Percentiles rank a stretch among this genome's conserved stretches.
phyloP scores from a whole-genome alignment of 2,113 vertebrate species.

The Zapus hudsonius region DNA sequence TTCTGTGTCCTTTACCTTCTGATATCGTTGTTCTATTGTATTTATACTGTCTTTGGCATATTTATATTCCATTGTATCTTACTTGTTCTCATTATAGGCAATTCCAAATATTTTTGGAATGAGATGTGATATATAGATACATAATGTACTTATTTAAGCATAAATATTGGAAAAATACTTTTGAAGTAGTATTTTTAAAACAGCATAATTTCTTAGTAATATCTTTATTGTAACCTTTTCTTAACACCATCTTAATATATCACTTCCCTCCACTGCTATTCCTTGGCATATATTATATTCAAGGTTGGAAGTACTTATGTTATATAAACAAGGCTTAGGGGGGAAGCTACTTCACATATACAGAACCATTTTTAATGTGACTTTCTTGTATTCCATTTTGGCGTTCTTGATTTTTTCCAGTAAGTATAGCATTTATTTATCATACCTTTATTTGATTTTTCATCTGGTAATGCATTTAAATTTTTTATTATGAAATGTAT shows the following conservation, averaged over 20 bases:
- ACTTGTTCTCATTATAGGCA: not conserved
- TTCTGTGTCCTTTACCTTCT: conserved; percentile 5
- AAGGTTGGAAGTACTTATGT: no score
- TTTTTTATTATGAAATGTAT: not conserved
- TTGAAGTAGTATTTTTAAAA: conserved; percentile 10
- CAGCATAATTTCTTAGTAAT: not conserved
- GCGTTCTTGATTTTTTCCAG: not conserved
- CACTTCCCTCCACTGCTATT: no score
- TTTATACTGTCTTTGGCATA: not conserved
- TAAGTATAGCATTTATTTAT: no score
- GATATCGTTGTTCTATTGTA: not conserved
- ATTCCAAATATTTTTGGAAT: not conserved
- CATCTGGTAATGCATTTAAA: no score
- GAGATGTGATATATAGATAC: not conserved
- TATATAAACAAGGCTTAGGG: not conserved
- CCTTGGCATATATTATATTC: conserved; percentile 30
- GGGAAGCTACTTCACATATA: not conserved
- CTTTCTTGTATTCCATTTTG: not conserved
- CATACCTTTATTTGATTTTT: no score
- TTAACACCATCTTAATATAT: not conserved
- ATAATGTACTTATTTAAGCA: not conserved
- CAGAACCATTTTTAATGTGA: not conserved
- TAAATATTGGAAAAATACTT: not conserved
- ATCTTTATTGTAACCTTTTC: not conserved
- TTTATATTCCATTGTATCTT: no score